Conservation (phyloP, 1,140 invertebrate species). For the Drosophila insularis region DNA sequence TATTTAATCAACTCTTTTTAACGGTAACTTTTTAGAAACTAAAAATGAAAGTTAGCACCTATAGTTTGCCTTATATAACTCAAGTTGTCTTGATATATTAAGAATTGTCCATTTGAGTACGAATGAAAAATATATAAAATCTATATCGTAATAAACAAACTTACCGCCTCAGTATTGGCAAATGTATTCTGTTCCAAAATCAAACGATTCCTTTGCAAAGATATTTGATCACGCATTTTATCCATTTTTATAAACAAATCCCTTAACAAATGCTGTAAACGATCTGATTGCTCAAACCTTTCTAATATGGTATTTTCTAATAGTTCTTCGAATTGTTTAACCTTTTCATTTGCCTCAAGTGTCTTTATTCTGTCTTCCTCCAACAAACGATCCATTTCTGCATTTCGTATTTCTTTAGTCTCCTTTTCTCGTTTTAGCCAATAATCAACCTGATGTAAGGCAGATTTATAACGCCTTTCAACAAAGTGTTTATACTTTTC, state of each 20-base stretch:
- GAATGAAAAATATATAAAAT: neutral
- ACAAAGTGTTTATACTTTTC: neutral
- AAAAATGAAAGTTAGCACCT: no score
- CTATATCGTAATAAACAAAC: neutral
- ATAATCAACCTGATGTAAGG: neutral
- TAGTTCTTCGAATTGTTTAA: neutral
- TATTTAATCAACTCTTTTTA: no score
- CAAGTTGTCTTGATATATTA: no score
- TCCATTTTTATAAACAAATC: neutral
- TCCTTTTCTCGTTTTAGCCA: neutral
- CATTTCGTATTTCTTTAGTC: neutral
- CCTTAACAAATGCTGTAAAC: neutral
- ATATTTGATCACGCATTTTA: conserved; percentile 8
- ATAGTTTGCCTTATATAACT: no score
- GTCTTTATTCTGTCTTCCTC: neutral
- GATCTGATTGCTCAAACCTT: neutral
- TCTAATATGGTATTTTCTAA: neutral
- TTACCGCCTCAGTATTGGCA: neutral
- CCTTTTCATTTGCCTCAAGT: neutral
- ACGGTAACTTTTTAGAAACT: no score
- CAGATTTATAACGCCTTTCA: neutral
- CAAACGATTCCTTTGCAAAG: neutral
- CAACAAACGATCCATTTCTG: neutral
- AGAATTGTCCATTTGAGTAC: no score
- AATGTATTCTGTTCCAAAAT: neutral